Conservation (phyloP, 2,113 vertebrate genomes). For the Lagopus muta region DNA sequence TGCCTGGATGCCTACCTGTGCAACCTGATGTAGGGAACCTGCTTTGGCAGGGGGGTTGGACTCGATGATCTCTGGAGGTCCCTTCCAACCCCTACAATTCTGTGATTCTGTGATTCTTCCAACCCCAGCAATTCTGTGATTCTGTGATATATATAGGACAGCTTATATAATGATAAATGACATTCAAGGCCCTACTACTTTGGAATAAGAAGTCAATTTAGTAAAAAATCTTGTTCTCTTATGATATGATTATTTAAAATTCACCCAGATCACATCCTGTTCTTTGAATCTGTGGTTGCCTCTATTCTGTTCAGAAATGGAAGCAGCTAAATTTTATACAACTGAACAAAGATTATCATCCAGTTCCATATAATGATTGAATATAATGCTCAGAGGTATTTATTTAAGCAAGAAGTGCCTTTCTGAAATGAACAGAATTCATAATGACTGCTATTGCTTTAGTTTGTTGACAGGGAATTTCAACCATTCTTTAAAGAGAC, state of each 20-base stretch:
- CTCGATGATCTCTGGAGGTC: no score
- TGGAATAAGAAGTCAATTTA: neutral
- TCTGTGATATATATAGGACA: neutral
- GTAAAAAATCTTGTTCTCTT: neutral
- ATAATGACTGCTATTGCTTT: neutral
- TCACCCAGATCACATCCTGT: neutral
- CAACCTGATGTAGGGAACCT: no score
- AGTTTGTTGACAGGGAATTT: neutral
- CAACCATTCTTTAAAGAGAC: neutral
- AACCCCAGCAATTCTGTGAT: no score
- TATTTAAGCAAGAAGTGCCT: neutral
- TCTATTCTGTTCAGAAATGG: neutral
- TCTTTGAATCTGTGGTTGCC: neutral
- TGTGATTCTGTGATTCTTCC: no score
- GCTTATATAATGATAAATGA: neutral
- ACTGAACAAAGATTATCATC: neutral
- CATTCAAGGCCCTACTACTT: neutral
- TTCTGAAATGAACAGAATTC: neutral
- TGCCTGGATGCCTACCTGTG: no score
- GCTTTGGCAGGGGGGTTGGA: no score
- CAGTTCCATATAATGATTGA: neutral
- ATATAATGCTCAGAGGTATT: neutral
- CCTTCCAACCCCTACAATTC: no score
- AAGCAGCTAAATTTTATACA: neutral
- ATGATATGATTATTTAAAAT: neutral